Evolutionary conservation across 2,797 vertebrate genomes (phyloP).

Genomic region (Arremon aurantiirostris): DNA sequence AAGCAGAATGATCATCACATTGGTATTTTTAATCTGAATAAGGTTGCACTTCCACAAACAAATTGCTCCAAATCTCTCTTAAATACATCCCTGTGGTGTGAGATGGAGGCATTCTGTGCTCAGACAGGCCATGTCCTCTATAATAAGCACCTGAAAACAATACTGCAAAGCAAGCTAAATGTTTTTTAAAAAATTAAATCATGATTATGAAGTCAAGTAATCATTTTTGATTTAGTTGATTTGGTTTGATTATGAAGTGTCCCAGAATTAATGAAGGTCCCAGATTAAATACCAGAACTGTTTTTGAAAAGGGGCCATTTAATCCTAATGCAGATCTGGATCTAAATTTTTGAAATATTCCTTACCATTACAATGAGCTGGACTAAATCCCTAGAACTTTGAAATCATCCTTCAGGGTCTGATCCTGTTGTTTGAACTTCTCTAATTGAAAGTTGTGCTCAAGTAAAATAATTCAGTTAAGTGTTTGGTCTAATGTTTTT

Average conservation of each 20-base stretch:
- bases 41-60: fast-evolving
- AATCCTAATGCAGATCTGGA: not conserved
- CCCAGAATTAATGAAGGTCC: not conserved
- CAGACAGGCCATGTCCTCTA: fast-evolving
- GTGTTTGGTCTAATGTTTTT: not conserved
- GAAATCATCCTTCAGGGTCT: not conserved
- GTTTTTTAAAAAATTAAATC: not conserved
- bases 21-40: not conserved
- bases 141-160: not conserved
- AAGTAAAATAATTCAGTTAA: not conserved
- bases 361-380: not conserved
- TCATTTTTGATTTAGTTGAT: not conserved
- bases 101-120: not conserved
- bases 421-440: not conserved
- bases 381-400: not conserved
- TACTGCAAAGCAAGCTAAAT: not conserved
- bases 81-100: not conserved
- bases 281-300: not conserved
- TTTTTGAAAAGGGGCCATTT: not conserved
- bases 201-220: not conserved
- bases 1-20: not conserved
- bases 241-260: not conserved
- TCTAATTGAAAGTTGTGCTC: not conserved
- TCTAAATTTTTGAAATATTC: not conserved
- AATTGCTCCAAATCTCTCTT: not conserved